These are phyloP conservation scores for Melanotaenia trifasciata DNA, from an alignment of 2,797 vertebrate genomes.

Conservation along the genomic window DNA sequence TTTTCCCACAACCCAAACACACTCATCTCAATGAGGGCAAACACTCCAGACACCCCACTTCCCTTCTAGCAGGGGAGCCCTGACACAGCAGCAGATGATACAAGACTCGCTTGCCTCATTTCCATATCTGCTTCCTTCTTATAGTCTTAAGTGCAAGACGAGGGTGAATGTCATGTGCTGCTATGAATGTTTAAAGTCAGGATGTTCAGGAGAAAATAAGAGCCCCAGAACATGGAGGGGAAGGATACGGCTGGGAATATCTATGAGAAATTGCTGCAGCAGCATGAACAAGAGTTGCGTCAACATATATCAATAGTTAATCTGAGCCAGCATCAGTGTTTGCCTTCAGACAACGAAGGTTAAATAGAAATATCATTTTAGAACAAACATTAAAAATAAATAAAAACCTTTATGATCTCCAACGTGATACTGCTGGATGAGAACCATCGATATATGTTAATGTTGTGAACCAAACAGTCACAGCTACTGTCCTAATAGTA, in stretches of 20 bases:
- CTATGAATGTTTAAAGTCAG: constrained; percentile 52
- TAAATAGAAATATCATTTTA: constrained; percentile 27
- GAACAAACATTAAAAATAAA: constrained; percentile 49
- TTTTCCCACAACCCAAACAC: constrained; percentile 67
- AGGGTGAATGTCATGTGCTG: constrained; percentile 30
- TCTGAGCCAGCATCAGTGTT: constrained; percentile 16
- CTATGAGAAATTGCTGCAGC: constrained; percentile 19
- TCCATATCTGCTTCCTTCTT: constrained; percentile 39
- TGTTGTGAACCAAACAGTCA: constrained; percentile 63
- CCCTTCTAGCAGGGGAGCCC: constrained; percentile 57
- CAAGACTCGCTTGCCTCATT: constrained; percentile 46
- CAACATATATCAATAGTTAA: constrained; percentile 47
- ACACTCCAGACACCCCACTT: constrained; percentile 68
- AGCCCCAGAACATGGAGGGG: constrained; percentile 15
- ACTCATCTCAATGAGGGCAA: constrained; percentile 67
- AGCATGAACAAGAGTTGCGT: constrained; percentile 13
- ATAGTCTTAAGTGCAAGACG: constrained; percentile 19
- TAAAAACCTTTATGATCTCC: constrained; percentile 54
- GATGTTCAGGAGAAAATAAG: constrained; percentile 20
- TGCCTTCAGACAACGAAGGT: constrained; percentile 34
- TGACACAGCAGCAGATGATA: constrained; percentile 52
- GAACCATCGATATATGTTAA: constrained; percentile 79
- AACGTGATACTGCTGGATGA: constrained; percentile 69
- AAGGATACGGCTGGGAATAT: constrained; percentile 32
- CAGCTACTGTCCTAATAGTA: constrained; percentile 71